Conservation (phyloP, 2,888 invertebrate species). For the Hedya salicella region DNA sequence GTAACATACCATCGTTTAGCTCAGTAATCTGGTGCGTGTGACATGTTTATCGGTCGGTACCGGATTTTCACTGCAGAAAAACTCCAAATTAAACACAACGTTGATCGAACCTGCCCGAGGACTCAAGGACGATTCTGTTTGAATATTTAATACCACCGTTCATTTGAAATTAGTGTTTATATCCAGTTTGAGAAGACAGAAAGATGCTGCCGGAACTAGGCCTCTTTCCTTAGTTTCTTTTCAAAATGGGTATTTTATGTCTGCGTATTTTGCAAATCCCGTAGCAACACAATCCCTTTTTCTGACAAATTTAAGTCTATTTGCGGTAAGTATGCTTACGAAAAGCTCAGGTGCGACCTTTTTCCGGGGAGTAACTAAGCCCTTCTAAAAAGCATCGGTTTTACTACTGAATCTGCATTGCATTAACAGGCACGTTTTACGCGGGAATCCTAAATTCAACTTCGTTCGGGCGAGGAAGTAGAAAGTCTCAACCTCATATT, state of each 20-base stretch:
- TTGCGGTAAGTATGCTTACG: slow-evolving; percentile 35
- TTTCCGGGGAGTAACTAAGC: slow-evolving; percentile 49
- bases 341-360: slow-evolving; percentile 51
- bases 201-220: not conserved
- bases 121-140: too few species aligned
- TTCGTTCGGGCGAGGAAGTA: too few species aligned
- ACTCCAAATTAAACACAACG: too few species aligned
- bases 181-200: not conserved
- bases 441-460: too few species aligned
- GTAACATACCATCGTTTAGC: too few species aligned
- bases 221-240: slow-evolving; percentile 2
- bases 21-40: too few species aligned
- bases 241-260: slow-evolving; percentile 20
- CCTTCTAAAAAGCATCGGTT: slow-evolving; percentile 49
- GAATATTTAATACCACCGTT: too few species aligned
- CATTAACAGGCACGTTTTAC: slow-evolving; percentile 25
- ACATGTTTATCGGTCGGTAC: too few species aligned
- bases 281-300: slow-evolving; percentile 34
- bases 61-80: too few species aligned
- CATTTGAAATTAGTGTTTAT: not conserved
- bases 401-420: slow-evolving; percentile 47
- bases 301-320: slow-evolving; percentile 40
- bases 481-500: too few species aligned
- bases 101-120: too few species aligned
- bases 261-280: slow-evolving; percentile 38